phyloP scores from a whole-genome alignment of 2,888 invertebrate species.

The Schrankia costaestrigalis region DNA sequence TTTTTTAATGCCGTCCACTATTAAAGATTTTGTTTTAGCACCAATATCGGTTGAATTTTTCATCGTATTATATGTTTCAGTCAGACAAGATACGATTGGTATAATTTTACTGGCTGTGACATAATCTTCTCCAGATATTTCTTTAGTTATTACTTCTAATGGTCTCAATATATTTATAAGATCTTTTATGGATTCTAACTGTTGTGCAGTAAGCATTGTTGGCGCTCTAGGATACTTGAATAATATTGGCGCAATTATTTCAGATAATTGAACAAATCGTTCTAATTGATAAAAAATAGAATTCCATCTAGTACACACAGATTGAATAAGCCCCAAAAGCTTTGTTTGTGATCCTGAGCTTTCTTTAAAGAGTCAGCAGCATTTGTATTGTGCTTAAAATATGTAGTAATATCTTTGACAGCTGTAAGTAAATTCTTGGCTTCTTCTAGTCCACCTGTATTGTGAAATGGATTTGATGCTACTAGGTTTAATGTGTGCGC shows the following conservation, averaged over 20 bases:
- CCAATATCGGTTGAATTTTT: neutral
- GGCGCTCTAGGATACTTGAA: slow-evolving; percentile 33
- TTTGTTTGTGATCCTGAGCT: slow-evolving; percentile 9
- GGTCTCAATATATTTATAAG: slow-evolving; percentile 19
- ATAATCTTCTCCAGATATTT: slow-evolving; percentile 18
- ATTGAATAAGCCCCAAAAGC: slow-evolving; percentile 25
- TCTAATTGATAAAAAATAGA: slow-evolving; percentile 29
- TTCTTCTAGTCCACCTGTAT: slow-evolving; percentile 28
- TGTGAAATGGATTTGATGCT: slow-evolving; percentile 28
- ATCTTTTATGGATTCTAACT: slow-evolving; percentile 24
- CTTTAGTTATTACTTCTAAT: slow-evolving; percentile 20
- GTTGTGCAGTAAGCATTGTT: slow-evolving; percentile 31
- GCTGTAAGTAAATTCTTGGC: slow-evolving; percentile 30
- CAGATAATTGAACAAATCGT: slow-evolving; percentile 30
- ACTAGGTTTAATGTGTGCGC: slow-evolving; percentile 29
- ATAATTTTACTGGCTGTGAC: slow-evolving; percentile 4
- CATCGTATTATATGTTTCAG: neutral
- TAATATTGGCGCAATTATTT: slow-evolving; percentile 31
- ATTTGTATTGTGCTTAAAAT: slow-evolving; percentile 30
- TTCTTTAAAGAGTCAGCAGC: slow-evolving; percentile 19
- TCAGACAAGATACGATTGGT: slow-evolving; percentile 2
- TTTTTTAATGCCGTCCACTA: neutral
- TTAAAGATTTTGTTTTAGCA: neutral
- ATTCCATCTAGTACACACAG: slow-evolving; percentile 33
- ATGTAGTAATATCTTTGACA: slow-evolving; percentile 27